Conservation (phyloP, 2,113 vertebrate genomes). For the Mustela lutreola region DNA sequence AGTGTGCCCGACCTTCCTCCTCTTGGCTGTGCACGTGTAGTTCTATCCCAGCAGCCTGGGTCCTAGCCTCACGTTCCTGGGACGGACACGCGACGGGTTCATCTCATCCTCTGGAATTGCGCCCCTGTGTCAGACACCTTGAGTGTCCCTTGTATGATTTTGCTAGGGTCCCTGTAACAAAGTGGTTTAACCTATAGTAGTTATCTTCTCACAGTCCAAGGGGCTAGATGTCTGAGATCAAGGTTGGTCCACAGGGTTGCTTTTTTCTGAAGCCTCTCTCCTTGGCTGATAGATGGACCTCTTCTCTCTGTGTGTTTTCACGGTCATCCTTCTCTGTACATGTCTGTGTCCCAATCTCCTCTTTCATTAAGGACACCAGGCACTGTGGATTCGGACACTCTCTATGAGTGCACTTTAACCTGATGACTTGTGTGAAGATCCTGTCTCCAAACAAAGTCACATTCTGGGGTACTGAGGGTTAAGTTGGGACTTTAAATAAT, state of each 20-base stretch:
- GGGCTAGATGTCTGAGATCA: neutral
- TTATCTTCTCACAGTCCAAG: neutral
- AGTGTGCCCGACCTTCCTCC: rapidly evolving
- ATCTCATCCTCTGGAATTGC: no score
- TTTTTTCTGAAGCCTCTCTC: neutral
- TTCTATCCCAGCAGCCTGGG: rapidly evolving
- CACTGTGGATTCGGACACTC: neutral
- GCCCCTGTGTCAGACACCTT: no score
- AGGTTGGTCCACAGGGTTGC: neutral
- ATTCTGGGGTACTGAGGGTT: neutral
- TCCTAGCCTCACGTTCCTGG: neutral
- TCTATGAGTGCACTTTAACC: neutral
- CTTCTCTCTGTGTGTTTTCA: neutral
- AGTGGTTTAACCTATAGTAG: neutral
- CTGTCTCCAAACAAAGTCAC: neutral
- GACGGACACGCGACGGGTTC: rapidly evolving
- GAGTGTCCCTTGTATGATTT: neutral
- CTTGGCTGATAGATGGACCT: no score
- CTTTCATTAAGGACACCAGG: neutral
- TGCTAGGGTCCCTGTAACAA: neutral
- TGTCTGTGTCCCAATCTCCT: neutral
- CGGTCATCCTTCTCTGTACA: neutral
- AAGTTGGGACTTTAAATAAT: neutral
- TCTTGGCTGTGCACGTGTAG: rapidly evolving
- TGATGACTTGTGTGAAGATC: neutral